These are phyloP conservation scores for Nomada goodeniana DNA, from an alignment of 2,888 invertebrate genomes.

Conservation along the genomic window DNA sequence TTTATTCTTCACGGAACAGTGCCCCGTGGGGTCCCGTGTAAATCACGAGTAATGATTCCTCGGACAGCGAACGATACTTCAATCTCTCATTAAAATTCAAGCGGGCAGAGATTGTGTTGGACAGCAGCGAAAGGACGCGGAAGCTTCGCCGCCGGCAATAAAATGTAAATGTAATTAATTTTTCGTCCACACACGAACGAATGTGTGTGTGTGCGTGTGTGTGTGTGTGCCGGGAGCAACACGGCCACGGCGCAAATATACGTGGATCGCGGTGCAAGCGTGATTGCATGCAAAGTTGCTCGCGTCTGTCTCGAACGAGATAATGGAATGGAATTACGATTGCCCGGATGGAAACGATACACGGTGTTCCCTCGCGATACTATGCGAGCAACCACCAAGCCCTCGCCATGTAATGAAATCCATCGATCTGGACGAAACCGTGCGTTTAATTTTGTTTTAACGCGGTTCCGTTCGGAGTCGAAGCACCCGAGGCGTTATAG, in stretches of 20 bases:
- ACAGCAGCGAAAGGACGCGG: neutral
- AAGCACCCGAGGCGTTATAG: too few relatives aligned
- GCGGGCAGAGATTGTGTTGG: neutral
- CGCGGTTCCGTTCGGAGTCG: neutral
- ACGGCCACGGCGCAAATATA: neutral
- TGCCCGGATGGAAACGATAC: conserved; percentile 64
- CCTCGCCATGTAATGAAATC: conserved; percentile 33
- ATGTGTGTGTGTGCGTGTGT: too few relatives aligned
- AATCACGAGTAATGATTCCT: conserved; percentile 14
- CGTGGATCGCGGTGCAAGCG: conserved; percentile 23
- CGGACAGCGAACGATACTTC: neutral
- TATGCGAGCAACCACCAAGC: neutral
- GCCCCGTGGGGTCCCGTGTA: neutral
- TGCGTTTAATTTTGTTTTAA: neutral
- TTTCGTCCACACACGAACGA: neutral
- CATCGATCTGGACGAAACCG: conserved; percentile 41
- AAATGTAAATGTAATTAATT: conserved; percentile 60
- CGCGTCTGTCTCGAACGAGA: conserved; percentile 48
- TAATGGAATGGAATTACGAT: conserved; percentile 68
- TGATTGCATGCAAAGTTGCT: conserved; percentile 7
- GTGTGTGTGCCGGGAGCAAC: neutral
- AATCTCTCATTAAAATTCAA: conserved; percentile 28
- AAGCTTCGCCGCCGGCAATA: conserved; percentile 34
- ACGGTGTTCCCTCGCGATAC: conserved; percentile 29
- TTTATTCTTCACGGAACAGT: neutral